Base-by-base conservation (phyloP, 2,113 vertebrate genomes). In the Circaetus gallicus region DNA sequence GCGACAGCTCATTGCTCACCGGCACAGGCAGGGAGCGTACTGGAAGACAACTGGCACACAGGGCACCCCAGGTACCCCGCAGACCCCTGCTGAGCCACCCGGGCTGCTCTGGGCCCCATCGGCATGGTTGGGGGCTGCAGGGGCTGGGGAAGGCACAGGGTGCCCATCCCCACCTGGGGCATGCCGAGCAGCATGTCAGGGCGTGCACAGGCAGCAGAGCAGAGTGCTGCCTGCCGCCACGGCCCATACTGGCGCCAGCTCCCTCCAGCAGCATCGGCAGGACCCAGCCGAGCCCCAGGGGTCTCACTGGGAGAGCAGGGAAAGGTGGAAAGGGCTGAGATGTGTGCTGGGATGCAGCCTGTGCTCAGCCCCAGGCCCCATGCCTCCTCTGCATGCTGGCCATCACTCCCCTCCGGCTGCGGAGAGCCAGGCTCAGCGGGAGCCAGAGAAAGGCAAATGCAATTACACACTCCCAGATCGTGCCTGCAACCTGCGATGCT, bases 11-110 rank as follows among this genome's bases (percentile, higher is more conserved):
- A 15, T 6, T 1, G 1, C 28, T 62, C 36, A 66, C 26, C 0
- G 0, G 29, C 20, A 1, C 55, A 11, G 53, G 5, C 0, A 1
- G 1, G 11, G 53, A 20, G 4, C 21, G 61, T 2, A 1, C 9
- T 3, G 22, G 65, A 16, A 28, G n/a, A 47, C 70, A 59, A 40
- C 59, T 1, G 1, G 42, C 50, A 40, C 49, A 9, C 38, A 5
- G 67, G 69, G 69, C 58, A 42, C 32, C 52, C 53, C 13, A 0
- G 13, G 55, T 34, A 52, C 11, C 42, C 42, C 4, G 2, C 55
- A 62, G 62, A 63, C 17, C 71, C 40, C 34, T 50, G 40, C 40
- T 5, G 72, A 58, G 61, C 55, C 56, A 13, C 7, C 16, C 2
- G 5, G 45, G 55, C 43, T 53, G 15, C n/a, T 52, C 67, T 16